Base-by-base conservation (phyloP, 2,113 vertebrate species). In the Saiga tatarica region DNA sequence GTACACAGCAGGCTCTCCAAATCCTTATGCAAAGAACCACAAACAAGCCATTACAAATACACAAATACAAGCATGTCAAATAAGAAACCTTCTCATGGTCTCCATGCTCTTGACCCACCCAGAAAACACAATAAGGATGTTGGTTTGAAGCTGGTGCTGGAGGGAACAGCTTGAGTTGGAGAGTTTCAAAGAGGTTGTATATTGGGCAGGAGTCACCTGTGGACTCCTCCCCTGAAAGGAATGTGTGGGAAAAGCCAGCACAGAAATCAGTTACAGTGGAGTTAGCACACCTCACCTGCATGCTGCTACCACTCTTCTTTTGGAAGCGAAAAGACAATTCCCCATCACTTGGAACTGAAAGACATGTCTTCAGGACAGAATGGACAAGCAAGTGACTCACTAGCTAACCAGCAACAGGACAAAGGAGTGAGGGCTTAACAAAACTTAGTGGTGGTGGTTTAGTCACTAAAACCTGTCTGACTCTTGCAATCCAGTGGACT, bases 111-210 rank as follows among this genome's bases (percentile, higher is more conserved):
- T 52, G 50, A 94, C 52, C 50, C 89, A 93, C 71, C 71, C 76
- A 94, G 95, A 95, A 96, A 89, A 39, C 76, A 91, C 88, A 94
- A 95, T 62, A 85, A 45, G 64, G 84, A 59, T 59, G 47, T 83
- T 79, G 89, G 59, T 53, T 84, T 71, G 55, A 59, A 83, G 28
- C 52, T 45, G 62, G 86, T 57, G 13, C 39, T 47, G 19, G 26
- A 84, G 45, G 26, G 30, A 89, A 57, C 2, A 52, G 39, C 76
- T 47, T 28, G 36, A 36, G 42, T 53, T n/a, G 21, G 21, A 71
- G 50, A 26, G 55, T 84, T 52, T 94, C 74, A 47, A 30, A n/a
- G 17, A 67, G 7, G 50, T 26, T n/a, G 30, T 28, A 25, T 33
- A 11, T 5, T 53, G 47, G 62, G 74, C 60, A 39, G 57, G 60